Percentiles rank a stretch among this genome's conserved stretches.
phyloP scores from a whole-genome alignment of 2,797 vertebrate genomes.

The Sylvilagus floridanus region DNA sequence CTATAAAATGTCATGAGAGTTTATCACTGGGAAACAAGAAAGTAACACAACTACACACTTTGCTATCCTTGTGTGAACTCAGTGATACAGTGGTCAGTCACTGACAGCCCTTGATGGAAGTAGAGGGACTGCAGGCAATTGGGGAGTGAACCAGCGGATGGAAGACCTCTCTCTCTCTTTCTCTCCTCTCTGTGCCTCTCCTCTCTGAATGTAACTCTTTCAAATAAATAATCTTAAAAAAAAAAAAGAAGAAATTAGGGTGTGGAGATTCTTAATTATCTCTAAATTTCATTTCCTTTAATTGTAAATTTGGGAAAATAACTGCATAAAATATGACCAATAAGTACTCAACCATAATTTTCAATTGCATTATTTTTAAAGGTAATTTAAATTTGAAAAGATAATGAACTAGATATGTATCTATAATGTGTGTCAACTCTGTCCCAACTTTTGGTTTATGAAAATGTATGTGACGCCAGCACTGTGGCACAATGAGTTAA shows the following conservation, averaged over 20 bases:
- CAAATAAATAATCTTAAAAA: too few species aligned
- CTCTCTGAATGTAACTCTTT: too few species aligned
- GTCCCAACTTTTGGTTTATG: neutral
- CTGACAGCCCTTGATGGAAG: neutral
- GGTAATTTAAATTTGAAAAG: conserved; percentile 22
- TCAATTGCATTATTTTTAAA: conserved; percentile 37
- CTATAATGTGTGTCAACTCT: neutral
- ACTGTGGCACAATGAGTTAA: too few species aligned
- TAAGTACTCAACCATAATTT: neutral
- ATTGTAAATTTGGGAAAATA: neutral
- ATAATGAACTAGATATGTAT: neutral
- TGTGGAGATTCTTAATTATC: neutral
- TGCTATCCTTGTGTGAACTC: neutral
- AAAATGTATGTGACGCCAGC: too few species aligned
- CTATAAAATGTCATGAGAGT: neutral
- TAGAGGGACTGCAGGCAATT: neutral
- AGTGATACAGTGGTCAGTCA: neutral
- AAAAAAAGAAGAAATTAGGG: too few species aligned
- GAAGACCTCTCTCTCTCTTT: too few species aligned
- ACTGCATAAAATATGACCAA: neutral
- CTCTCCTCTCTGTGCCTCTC: too few species aligned
- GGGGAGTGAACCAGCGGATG: too few species aligned
- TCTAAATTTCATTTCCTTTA: neutral
- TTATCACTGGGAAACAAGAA: neutral
- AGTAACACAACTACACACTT: neutral